phyloP scores from a whole-genome alignment of 2,113 vertebrate genomes.

The Corynorhinus townsendii region DNA sequence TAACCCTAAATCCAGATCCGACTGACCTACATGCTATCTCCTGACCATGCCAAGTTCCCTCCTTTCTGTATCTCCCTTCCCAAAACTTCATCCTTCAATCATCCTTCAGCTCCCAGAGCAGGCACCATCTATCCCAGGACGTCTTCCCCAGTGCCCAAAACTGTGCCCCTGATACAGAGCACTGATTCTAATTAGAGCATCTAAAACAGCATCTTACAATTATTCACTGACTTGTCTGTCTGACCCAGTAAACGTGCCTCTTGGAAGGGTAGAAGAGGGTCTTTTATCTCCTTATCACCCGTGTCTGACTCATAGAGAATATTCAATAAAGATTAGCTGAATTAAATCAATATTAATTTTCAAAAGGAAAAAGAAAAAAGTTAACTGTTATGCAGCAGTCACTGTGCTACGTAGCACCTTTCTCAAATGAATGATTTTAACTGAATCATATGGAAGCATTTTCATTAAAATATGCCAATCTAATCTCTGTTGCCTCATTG shows the following conservation, averaged over 20 bases:
- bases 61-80: neutral
- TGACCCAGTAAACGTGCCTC: neutral
- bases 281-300: neutral
- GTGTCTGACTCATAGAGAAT: neutral
- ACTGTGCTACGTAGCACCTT: neutral
- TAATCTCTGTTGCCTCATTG: neutral
- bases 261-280: neutral
- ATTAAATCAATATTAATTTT: conserved; percentile 13
- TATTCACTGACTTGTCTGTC: neutral
- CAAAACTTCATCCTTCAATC: neutral
- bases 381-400: neutral
- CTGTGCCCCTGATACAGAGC: neutral
- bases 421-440: neutral
- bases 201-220: neutral
- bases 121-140: neutral
- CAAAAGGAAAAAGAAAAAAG: conserved; percentile 22
- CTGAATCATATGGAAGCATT: neutral
- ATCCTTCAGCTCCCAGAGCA: neutral
- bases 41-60: neutral
- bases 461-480: neutral
- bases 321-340: neutral
- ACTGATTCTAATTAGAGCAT: neutral
- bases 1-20: neutral
- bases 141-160: neutral
- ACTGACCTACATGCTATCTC: neutral